Evolutionary conservation across 1,140 invertebrate species (phyloP).

Genomic region (Aphidius ervi): DNA sequence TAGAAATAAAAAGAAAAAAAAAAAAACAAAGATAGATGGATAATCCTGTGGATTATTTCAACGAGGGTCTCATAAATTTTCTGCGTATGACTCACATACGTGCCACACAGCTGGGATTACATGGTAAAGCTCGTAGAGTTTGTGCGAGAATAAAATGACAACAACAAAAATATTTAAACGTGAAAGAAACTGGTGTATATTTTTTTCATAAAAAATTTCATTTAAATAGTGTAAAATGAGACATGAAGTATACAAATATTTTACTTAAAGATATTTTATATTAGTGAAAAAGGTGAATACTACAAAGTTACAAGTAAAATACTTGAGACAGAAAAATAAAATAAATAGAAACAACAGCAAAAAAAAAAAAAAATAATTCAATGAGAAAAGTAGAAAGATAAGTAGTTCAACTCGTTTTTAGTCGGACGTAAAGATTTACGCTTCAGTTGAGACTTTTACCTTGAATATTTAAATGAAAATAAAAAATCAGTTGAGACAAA

Average conservation of each 20-base stretch:
- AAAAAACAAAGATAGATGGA: conserved; percentile 13
- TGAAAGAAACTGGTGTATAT: too few species aligned
- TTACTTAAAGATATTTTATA: too few species aligned
- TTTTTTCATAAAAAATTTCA: too few species aligned
- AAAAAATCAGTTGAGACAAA: too few species aligned
- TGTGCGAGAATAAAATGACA: too few species aligned
- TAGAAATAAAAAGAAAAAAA: background rate
- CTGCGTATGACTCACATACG: conserved; percentile 24
- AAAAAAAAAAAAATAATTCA: background rate
- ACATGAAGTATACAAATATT: background rate
- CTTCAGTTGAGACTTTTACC: conserved; percentile 18
- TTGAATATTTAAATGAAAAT: conserved; percentile 4
- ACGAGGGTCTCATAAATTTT: conserved; percentile 19
- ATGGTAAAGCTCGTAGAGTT: background rate
- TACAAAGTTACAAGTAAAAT: background rate
- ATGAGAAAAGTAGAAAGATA: background rate
- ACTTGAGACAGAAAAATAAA: background rate
- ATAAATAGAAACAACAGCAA: background rate
- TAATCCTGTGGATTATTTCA: conserved; percentile 22
- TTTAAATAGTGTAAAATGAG: background rate
- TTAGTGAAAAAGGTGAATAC: background rate
- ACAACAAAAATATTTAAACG: too few species aligned
- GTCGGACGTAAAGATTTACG: conserved; percentile 16
- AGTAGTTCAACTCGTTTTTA: conserved; percentile 19
- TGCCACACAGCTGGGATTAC: conserved; percentile 8